Conservation (phyloP, 2,113 vertebrate genomes). For the Psettodes erumei region DNA sequence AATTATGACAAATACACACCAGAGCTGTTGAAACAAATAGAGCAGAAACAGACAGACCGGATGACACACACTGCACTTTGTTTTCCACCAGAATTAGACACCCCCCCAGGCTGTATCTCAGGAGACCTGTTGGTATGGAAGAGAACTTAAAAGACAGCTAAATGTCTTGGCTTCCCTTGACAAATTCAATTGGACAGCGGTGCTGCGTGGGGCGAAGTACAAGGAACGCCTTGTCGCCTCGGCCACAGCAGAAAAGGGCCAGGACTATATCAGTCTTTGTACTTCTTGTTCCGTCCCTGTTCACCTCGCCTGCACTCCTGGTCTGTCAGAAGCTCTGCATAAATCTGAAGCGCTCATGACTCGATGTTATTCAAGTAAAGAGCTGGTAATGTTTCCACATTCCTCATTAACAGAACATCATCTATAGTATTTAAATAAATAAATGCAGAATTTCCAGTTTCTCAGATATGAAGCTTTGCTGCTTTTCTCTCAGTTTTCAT, state of each 20-base stretch:
- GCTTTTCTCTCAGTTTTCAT: too few relatives aligned
- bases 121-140: conserved; percentile 61
- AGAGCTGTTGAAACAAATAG: conserved; percentile 43
- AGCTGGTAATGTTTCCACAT: not conserved
- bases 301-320: conserved; percentile 54
- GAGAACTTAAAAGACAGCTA: conserved; percentile 71
- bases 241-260: conserved; percentile 23
- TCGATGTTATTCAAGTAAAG: conserved; percentile 5
- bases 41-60: conserved; percentile 61
- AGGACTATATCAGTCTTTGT: conserved; percentile 51
- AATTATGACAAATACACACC: conserved; percentile 43
- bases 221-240: conserved; percentile 63
- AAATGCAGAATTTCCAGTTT: too few relatives aligned
- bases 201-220: conserved; percentile 53
- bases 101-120: conserved; percentile 54
- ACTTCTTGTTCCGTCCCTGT: conserved; percentile 39
- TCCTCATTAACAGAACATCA: too few relatives aligned
- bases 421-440: too few relatives aligned
- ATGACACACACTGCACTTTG: conserved; percentile 62
- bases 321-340: conserved; percentile 25
- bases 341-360: conserved; percentile 24
- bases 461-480: too few relatives aligned
- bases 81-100: conserved; percentile 43
- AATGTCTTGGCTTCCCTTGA: conserved; percentile 59
- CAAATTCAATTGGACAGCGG: conserved; percentile 63